Percentiles rank a stretch among this genome's conserved stretches.
Evolutionary conservation across 2,113 vertebrate genomes (phyloP).

Genomic region (Ascaphus truei): DNA sequence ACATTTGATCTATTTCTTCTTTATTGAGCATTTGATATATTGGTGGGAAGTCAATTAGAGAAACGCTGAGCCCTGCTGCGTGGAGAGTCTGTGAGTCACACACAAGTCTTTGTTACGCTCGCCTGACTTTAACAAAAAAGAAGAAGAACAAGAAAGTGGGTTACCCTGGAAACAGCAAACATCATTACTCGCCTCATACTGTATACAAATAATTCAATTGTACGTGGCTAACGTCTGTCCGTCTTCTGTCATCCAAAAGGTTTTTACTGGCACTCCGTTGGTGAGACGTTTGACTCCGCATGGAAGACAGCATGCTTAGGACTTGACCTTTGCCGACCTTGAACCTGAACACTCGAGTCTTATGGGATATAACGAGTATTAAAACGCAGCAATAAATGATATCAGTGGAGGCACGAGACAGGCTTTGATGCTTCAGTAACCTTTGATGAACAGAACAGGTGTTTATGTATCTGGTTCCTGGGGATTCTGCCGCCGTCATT

Average conservation of each 20-base stretch:
- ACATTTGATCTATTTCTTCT: not conserved
- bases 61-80: constrained; percentile 15
- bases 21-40: constrained; percentile 17
- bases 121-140: not conserved
- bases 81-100: constrained; percentile 28
- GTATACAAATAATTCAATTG: constrained; percentile 33
- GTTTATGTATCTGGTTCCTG: not conserved
- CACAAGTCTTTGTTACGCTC: constrained; percentile 19
- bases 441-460: not conserved
- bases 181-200: constrained; percentile 15
- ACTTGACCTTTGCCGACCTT: not conserved
- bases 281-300: not conserved
- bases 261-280: not conserved
- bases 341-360: not conserved
- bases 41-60: constrained; percentile 19
- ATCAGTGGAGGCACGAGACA: not conserved
- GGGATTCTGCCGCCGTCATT: not conserved
- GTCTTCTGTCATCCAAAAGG: not conserved
- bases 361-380: not conserved
- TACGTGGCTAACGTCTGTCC: constrained; percentile 8
- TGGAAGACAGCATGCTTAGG: not conserved
- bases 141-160: too few species aligned
- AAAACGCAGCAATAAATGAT: not conserved
- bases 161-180: constrained; percentile 34
- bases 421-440: not conserved